These are phyloP conservation scores for Gadopsis bispinosus DNA, from an alignment of 2,797 vertebrate genomes.

Conservation along the genomic window DNA sequence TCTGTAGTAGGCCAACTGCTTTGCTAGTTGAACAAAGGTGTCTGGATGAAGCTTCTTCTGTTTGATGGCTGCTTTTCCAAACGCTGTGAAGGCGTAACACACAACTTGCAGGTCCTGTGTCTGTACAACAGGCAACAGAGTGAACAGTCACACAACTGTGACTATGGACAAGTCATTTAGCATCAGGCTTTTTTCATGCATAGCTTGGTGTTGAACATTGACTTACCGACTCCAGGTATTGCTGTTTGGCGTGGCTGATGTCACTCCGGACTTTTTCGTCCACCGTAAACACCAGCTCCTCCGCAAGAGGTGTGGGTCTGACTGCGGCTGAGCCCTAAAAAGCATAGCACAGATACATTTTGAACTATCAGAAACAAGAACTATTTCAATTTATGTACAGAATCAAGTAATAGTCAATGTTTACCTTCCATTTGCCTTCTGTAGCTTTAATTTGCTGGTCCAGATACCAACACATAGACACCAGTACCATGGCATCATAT, in stretches of 20 bases:
- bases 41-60: slow-evolving; percentile 92
- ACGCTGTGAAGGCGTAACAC: slow-evolving; percentile 89
- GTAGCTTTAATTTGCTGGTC: slow-evolving; percentile 88
- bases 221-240: slow-evolving; percentile 87
- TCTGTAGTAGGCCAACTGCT: slow-evolving; percentile 93
- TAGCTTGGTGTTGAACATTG: not conserved
- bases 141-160: not conserved
- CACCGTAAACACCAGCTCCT: slow-evolving; percentile 92
- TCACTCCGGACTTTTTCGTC: slow-evolving; percentile 85
- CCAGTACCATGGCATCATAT: slow-evolving; percentile 92
- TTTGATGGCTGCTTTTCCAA: slow-evolving; percentile 92
- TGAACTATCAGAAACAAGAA: not conserved
- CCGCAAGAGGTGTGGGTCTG: slow-evolving; percentile 85
- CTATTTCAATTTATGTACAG: not conserved
- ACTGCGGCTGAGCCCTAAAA: slow-evolving; percentile 87
- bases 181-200: not conserved
- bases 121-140: slow-evolving; percentile 75
- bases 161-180: not conserved
- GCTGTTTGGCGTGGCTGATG: slow-evolving; percentile 86
- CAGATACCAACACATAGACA: slow-evolving; percentile 85
- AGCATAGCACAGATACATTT: not conserved
- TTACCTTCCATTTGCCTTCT: slow-evolving; percentile 95
- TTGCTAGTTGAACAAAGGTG: slow-evolving; percentile 93
- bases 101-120: slow-evolving; percentile 88
- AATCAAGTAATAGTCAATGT: not conserved